Evolutionary conservation across 1,140 invertebrate genomes (phyloP), one percentile per base, ranked within the genome.

Genomic region (Ooceraea biroi): DNA sequence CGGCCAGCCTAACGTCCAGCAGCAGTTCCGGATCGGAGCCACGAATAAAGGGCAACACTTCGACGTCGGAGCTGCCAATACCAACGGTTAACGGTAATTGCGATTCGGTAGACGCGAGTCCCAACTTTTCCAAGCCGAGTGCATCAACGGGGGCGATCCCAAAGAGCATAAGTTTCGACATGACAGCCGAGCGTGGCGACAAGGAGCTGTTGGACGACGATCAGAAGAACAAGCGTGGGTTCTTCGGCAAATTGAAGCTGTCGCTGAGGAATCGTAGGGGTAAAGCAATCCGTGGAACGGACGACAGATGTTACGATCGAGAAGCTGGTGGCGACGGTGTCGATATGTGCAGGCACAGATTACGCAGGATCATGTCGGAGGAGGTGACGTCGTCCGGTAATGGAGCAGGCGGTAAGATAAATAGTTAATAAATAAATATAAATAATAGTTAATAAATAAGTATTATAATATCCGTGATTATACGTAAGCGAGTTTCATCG

Each of bases 111-210:
- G 92, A 93, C 65, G 36, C 14, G 1, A 89, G 73, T 58, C 69
- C 88, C 0, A 85, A 83, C 46, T 86, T 84, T 5, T 22, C 92
- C 8, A 97, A 96, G 91, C 94, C 95, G 0, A 94, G 91, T 14
- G 94, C 95, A 14, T 97, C 97, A 0, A 97, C 97, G 0, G 97
- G 97, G 7, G 97, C 97, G 0, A 98, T 98, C 91, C 97, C 97
- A 8, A 98, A 98, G 94, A 98, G 97, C 88, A 98, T 98, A 85
- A 98, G 97, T 90, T 98, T 98, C 91, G 98, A 98, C 94, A 97
- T 98, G 92, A 98, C 97, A 3, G 97, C 97, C 0, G 97, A 98
- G 90, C 96, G 97, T 83, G 96, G 96, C 1, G 97, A 97, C 87
- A 96, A 96, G 88, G 95, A 96, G 85, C 66, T 94, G 14, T 83